phyloP scores from a whole-genome alignment of 1,140 invertebrate species.

The Papilio polytes region DNA sequence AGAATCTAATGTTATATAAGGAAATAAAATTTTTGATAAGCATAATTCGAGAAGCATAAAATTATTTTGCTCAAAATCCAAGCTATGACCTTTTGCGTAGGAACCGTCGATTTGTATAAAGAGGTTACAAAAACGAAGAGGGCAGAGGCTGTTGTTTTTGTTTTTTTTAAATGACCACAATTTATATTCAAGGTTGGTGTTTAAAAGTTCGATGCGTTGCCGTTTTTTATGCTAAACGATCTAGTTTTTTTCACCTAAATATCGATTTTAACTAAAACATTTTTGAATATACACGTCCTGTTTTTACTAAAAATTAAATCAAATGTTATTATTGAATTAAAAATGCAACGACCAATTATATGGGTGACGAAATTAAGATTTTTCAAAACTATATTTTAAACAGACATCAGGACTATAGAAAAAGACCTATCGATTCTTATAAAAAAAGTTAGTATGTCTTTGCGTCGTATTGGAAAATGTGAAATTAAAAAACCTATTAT shows the following conservation, averaged over 20 bases:
- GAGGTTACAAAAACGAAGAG: conserved; percentile 6
- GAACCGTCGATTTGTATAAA: neutral
- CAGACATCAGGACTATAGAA: neutral
- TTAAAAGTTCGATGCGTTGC: conserved; percentile 8
- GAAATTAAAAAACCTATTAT: neutral
- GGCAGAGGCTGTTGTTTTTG: conserved; percentile 6
- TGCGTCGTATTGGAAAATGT: neutral
- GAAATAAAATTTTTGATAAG: too few species aligned
- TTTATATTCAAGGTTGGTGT: conserved; percentile 17
- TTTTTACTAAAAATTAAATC: too few species aligned
- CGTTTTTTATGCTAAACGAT: conserved; percentile 5
- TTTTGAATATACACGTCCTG: too few species aligned
- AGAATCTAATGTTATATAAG: too few species aligned
- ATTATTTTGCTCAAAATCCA: neutral
- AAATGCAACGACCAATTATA: neutral
- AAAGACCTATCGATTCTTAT: neutral
- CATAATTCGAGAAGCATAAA: neutral
- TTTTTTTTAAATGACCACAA: neutral
- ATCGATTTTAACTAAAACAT: too few species aligned
- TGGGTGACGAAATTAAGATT: neutral
- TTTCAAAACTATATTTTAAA: neutral
- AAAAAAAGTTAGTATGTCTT: neutral
- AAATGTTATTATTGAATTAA: neutral
- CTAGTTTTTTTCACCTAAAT: neutral
- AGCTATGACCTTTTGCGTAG: neutral